Evolutionary conservation across 2,888 invertebrate species (phyloP).

Genomic region (Hirtodrosophila confusa): DNA sequence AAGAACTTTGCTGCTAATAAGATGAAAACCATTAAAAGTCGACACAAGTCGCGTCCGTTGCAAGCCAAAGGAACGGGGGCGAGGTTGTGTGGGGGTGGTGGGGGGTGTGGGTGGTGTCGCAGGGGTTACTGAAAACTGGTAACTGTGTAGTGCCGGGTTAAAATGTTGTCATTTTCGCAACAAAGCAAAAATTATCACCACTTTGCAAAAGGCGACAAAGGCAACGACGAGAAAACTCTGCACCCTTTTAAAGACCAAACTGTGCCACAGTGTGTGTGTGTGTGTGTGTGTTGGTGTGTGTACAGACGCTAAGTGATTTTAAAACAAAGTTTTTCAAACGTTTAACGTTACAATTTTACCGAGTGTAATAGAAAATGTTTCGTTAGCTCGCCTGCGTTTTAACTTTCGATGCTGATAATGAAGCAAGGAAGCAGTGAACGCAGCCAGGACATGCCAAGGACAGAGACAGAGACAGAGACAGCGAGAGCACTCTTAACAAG

Average conservation of each 20-base stretch:
- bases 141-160: slow-evolving; percentile 52
- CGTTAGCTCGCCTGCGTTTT: slow-evolving; percentile 60
- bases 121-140: slow-evolving; percentile 8
- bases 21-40: slow-evolving; percentile 81
- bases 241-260: slow-evolving; percentile 65
- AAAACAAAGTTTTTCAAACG: slow-evolving; percentile 80
- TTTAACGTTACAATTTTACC: slow-evolving; percentile 66
- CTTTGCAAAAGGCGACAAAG: slow-evolving; percentile 74
- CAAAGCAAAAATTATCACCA: slow-evolving; percentile 82
- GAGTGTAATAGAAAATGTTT: slow-evolving; percentile 61
- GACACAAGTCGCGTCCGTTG: slow-evolving; percentile 79
- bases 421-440: slow-evolving; percentile 38
- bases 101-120: background rate
- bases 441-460: slow-evolving; percentile 1
- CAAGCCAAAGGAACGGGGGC: slow-evolving; percentile 44
- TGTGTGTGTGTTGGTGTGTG: slow-evolving; percentile 2
- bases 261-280: slow-evolving; percentile 14
- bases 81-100: background rate
- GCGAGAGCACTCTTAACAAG: slow-evolving; percentile 41
- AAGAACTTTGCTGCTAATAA: slow-evolving; percentile 81
- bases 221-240: slow-evolving; percentile 47
- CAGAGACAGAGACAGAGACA: background rate
- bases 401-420: slow-evolving; percentile 78
- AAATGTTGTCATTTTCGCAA: slow-evolving; percentile 80
- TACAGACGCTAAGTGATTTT: slow-evolving; percentile 74